phyloP scores from a whole-genome alignment of 2,888 invertebrate species.

The Girardia tigrina region DNA sequence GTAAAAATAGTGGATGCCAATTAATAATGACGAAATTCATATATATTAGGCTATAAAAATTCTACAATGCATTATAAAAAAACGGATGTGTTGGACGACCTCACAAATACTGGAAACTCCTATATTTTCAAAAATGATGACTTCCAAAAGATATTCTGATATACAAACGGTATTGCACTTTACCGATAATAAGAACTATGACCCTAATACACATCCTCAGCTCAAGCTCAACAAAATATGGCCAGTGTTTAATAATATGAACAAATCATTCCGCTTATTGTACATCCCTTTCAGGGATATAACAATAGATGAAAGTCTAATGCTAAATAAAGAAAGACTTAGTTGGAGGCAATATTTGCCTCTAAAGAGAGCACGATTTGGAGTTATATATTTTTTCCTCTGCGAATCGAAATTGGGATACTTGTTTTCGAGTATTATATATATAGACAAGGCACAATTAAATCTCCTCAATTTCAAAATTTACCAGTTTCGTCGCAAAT shows the following conservation, averaged over 20 bases:
- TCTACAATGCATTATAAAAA: neutral
- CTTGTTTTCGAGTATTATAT: too few species aligned
- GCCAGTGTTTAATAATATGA: neutral
- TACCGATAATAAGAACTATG: neutral
- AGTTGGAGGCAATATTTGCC: too few species aligned
- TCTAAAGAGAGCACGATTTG: too few species aligned
- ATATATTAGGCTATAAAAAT: neutral
- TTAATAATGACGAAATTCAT: neutral
- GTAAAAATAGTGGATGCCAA: neutral
- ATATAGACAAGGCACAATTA: too few species aligned
- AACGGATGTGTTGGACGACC: neutral
- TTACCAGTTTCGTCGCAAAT: too few species aligned
- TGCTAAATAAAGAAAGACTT: too few species aligned
- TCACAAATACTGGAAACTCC: neutral
- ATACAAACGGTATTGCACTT: neutral
- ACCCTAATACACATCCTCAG: neutral
- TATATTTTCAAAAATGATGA: neutral
- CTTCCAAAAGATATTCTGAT: neutral
- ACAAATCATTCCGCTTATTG: too few species aligned
- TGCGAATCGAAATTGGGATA: too few species aligned
- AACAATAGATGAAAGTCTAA: too few species aligned
- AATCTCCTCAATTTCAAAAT: too few species aligned
- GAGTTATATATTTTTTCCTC: too few species aligned
- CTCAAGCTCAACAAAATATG: neutral
- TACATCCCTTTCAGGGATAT: too few species aligned